Conservation (phyloP, 1,140 invertebrate species). For the Hycleus phaleratus region DNA sequence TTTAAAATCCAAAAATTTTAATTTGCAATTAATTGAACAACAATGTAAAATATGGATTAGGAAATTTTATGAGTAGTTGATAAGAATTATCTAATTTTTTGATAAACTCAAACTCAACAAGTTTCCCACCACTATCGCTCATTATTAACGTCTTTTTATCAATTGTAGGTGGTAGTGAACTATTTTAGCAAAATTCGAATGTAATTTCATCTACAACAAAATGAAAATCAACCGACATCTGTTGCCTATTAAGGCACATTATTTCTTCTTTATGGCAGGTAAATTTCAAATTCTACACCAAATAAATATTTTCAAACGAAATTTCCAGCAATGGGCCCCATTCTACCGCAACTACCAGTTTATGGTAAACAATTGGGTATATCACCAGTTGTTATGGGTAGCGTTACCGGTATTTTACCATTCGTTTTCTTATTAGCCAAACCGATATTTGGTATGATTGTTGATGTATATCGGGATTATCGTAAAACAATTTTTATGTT, state of each 20-base stretch:
- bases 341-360: constrained; percentile 64
- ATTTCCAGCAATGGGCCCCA: constrained; percentile 63
- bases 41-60: too few species aligned
- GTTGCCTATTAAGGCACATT: constrained; percentile 71
- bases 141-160: too few species aligned
- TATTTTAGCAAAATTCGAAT: too few species aligned
- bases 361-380: constrained; percentile 67
- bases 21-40: too few species aligned
- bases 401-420: constrained; percentile 59
- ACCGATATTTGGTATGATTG: constrained; percentile 61
- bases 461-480: constrained; percentile 53
- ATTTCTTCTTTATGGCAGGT: constrained; percentile 76
- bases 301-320: not conserved
- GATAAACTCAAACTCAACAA: too few species aligned
- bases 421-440: constrained; percentile 65
- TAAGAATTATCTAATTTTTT: too few species aligned
- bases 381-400: constrained; percentile 63
- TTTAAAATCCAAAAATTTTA: too few species aligned
- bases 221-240: constrained; percentile 56
- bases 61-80: too few species aligned
- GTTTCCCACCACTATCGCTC: too few species aligned
- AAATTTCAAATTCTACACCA: constrained; percentile 37
- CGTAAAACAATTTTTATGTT: constrained; percentile 63
- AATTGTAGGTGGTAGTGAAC: too few species aligned
- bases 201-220: not conserved